Base-by-base conservation (phyloP, 92 coral and sea anemone genomes). In the Paramuricea clavata region DNA sequence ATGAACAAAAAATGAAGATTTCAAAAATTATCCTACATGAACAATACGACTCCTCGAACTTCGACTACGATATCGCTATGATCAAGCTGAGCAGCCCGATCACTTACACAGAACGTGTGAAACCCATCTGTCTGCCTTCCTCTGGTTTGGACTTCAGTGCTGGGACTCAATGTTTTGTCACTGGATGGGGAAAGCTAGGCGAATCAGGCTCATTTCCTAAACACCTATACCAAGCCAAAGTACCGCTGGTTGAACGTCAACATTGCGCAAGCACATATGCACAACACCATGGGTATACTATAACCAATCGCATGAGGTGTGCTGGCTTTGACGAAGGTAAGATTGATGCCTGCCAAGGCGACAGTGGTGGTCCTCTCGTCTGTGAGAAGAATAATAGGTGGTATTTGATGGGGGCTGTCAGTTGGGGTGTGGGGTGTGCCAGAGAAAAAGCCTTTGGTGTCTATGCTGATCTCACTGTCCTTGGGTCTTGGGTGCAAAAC, bases 341-440 rank as follows among this genome's bases (percentile, higher is more conserved):
- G 2, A 81, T 87, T n/a, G 91, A 87, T 70, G 91, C 91, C 9
- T 87, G 91, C 49, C 91, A 87, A 49, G 91, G 91, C 13, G 90
- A 87, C 43, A 78, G 85, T 12, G 90, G 90, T 62, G 90, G 90
- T 15, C 90, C 90, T 56, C 74, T 87, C 75, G 79, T 85, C 50
- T 87, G 91, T 73, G 44, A 81, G 47, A 49, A 47, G 65, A 81
- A 73, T 57, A 73, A 69, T n/a, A 86, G 69, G 16, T 87, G 91
- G 91, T 81, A 87, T 80, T 60, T 87, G 83, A 81, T 85, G 56
- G 91, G 91, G 35, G 91, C 85, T 28, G 91, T 87, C 21, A 87
- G 91, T 80, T 87, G 91, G 91, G 91, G 91, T n/a, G 73, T 87
- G 41, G 91, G 91, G 0, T 87, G 91, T 6, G 91, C 91, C 49